Conservation (phyloP, 2,113 vertebrate genomes). For the human (Homo sapiens) region DNA sequence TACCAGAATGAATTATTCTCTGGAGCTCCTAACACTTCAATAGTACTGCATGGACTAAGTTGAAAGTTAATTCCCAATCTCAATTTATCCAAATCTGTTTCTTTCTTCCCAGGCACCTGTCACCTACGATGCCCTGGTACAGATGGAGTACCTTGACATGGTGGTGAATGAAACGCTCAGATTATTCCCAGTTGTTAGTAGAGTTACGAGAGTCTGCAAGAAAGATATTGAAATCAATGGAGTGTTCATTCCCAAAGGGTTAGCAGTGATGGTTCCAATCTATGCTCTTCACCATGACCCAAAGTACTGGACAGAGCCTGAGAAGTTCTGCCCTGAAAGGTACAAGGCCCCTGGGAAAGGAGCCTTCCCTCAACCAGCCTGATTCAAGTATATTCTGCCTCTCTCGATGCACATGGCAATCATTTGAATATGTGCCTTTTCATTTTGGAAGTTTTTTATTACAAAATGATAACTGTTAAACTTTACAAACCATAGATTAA, state of each 20-base stretch:
- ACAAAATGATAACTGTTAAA: not conserved
- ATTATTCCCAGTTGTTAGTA: conserved; percentile 79
- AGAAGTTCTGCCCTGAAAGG: conserved; percentile 92
- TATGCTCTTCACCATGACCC: conserved; percentile 84
- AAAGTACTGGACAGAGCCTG: conserved; percentile 84
- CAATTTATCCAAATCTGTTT: not conserved
- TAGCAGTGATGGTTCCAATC: conserved; percentile 80
- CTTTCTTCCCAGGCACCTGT: conserved; percentile 75
- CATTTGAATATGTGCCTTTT: not conserved
- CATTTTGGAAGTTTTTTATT: not conserved
- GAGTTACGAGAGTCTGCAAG: conserved; percentile 89
- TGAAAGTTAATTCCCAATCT: not conserved
- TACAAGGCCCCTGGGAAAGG: conserved; percentile 53
- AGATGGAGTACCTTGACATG: conserved; percentile 92
- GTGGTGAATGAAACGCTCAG: conserved; percentile 88
- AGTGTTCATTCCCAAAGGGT: conserved; percentile 86
- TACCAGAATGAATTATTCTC: not conserved
- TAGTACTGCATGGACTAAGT: not conserved
- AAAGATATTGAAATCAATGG: conserved; percentile 85
- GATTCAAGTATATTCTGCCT: not conserved
- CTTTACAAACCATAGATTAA: not conserved
- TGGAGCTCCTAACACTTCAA: not conserved
- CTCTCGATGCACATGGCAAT: not conserved
- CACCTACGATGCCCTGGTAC: conserved; percentile 81
- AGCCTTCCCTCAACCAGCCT: not conserved